phyloP scores from a whole-genome alignment of 2,113 vertebrate species.

The Corvus cornix region DNA sequence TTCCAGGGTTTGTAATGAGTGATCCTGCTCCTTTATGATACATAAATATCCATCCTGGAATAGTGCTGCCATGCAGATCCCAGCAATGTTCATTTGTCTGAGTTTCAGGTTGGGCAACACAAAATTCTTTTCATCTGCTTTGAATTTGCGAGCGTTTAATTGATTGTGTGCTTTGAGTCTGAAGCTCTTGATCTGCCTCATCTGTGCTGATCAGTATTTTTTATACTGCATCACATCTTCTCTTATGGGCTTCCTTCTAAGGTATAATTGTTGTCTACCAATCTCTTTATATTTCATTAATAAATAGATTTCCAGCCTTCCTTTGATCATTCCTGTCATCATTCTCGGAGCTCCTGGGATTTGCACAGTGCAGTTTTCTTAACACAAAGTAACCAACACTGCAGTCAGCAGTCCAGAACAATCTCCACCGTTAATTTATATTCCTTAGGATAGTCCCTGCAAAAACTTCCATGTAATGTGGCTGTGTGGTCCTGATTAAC shows the following conservation, averaged over 20 bases:
- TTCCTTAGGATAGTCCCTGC: slow-evolving; percentile 10
- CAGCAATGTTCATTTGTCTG: not conserved
- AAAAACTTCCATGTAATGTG: slow-evolving; percentile 9
- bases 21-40: not conserved
- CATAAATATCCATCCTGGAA: not conserved
- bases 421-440: slow-evolving; percentile 15
- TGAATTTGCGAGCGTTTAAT: slow-evolving; percentile 20
- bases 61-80: not conserved
- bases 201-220: slow-evolving; percentile 45
- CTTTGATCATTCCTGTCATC: slow-evolving; percentile 41
- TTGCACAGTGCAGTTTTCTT: not conserved
- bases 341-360: not conserved
- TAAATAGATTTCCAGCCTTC: slow-evolving; percentile 50
- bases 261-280: slow-evolving; percentile 37
- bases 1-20: not conserved
- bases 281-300: slow-evolving; percentile 57
- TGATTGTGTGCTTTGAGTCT: slow-evolving; percentile 53
- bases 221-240: slow-evolving; percentile 39
- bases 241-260: slow-evolving; percentile 26
- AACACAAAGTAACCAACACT: not conserved
- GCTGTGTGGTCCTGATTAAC: slow-evolving; percentile 45
- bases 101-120: not conserved
- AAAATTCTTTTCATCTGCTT: slow-evolving; percentile 31
- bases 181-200: slow-evolving; percentile 54
- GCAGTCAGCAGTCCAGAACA: slow-evolving; percentile 37